Evolutionary conservation across 2,113 vertebrate species (phyloP).

Genomic region (Promerops cafer): DNA sequence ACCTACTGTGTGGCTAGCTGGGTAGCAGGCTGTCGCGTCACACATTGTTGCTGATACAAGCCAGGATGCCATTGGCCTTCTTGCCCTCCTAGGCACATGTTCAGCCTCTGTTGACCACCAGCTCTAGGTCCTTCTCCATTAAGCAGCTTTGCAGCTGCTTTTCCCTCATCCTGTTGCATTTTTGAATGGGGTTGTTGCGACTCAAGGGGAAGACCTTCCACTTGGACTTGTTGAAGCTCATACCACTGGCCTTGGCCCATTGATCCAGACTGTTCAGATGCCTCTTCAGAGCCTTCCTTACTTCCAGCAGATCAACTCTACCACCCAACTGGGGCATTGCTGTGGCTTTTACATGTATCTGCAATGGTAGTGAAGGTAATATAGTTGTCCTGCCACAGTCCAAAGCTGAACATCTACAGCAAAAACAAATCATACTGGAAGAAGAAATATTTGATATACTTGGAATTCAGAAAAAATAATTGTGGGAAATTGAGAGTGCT

Average conservation of each 20-base stretch:
- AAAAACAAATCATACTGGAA: background rate
- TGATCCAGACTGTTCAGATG: fast-evolving
- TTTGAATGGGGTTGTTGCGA: background rate
- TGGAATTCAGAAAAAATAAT: background rate
- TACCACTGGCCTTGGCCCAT: background rate
- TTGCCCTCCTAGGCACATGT: too few relatives aligned
- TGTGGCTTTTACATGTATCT: background rate
- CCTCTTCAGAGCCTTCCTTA: background rate
- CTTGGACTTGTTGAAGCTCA: background rate
- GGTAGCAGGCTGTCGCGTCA: too few relatives aligned
- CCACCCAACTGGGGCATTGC: background rate
- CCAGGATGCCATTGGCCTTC: background rate
- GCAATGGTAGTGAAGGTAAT: background rate
- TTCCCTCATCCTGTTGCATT: background rate
- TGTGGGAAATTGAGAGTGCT: background rate
- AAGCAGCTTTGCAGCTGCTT: background rate
- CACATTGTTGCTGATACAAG: background rate
- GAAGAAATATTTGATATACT: background rate
- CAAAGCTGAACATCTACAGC: background rate
- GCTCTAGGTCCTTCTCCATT: background rate
- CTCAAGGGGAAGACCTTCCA: too few relatives aligned
- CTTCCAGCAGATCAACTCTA: background rate
- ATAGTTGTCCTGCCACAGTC: background rate
- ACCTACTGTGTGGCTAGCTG: too few relatives aligned
- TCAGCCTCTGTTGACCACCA: background rate